Evolutionary conservation across 1,140 invertebrate genomes (phyloP).

Genomic region (Calephelis nemesis): DNA sequence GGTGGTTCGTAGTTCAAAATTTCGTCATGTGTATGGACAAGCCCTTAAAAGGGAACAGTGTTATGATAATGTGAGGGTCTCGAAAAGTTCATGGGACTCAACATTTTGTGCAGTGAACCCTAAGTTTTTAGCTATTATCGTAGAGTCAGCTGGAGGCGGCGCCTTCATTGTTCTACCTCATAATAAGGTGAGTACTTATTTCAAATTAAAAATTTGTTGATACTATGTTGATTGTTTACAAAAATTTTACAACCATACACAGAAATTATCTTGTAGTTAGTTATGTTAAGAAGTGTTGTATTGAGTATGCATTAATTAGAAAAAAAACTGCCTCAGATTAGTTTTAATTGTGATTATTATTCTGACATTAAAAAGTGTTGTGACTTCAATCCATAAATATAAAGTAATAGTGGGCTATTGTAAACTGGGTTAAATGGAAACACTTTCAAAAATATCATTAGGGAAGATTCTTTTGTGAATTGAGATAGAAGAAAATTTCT

Average conservation of each 20-base stretch:
- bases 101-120: conserved; percentile 99
- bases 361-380: too few species aligned
- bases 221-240: conserved; percentile 2
- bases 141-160: conserved; percentile 98
- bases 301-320: too few species aligned
- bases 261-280: neutral
- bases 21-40: conserved; percentile 99
- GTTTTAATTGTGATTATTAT: too few species aligned
- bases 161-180: conserved; percentile 98
- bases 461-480: too few species aligned
- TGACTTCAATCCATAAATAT: too few species aligned
- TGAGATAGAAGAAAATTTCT: too few species aligned
- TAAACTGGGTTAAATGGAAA: too few species aligned
- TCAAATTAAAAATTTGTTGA: neutral
- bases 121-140: conserved; percentile 99
- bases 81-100: conserved; percentile 99
- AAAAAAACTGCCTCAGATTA: too few species aligned
- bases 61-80: conserved; percentile 99
- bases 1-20: conserved; percentile 97
- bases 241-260: neutral
- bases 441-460: too few species aligned
- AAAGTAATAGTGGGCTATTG: too few species aligned
- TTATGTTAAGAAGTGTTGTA: too few species aligned
- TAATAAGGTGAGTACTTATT: conserved; percentile 88
- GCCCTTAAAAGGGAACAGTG: conserved; percentile 98